A percentile compares a stretch with the other conserved stretches of the same genome.
These are phyloP conservation scores for Sorex maritimensis DNA, from an alignment of 2,797 vertebrate species.

Conservation along the genomic window DNA sequence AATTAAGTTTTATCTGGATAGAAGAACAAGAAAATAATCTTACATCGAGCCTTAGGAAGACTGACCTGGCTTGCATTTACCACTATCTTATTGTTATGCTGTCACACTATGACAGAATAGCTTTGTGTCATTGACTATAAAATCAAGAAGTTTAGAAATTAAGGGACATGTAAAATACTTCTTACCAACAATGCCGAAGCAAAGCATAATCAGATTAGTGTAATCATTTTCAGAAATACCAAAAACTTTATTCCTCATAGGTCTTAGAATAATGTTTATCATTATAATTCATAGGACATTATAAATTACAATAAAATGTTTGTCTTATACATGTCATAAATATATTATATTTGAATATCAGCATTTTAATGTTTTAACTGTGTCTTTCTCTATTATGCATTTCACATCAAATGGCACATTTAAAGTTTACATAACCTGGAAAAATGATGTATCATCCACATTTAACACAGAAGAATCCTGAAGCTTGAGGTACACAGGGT, in stretches of 20 bases:
- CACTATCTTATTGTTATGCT: background rate
- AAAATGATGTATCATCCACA: background rate
- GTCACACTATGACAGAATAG: too few species aligned
- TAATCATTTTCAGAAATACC: conserved; percentile 26
- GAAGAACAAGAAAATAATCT: conserved; percentile 9
- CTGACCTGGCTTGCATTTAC: background rate
- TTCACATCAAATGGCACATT: background rate
- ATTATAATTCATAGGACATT: background rate
- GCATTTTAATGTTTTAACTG: conserved; percentile 10
- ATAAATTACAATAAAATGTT: background rate
- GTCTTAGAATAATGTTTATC: conserved; percentile 8
- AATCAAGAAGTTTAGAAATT: conserved; percentile 4
- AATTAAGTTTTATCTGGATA: background rate
- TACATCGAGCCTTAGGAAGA: background rate
- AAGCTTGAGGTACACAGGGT: background rate
- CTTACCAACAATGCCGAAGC: background rate
- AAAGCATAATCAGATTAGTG: background rate
- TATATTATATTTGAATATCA: background rate
- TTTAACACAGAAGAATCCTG: background rate
- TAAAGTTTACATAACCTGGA: background rate
- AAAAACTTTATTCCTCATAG: background rate
- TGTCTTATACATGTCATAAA: background rate
- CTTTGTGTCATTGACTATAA: too few species aligned
- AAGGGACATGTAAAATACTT: conserved; percentile 3
- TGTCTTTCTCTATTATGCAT: background rate